Base-by-base conservation (phyloP, 2,888 invertebrate species). In the Eupithecia insigniata region DNA sequence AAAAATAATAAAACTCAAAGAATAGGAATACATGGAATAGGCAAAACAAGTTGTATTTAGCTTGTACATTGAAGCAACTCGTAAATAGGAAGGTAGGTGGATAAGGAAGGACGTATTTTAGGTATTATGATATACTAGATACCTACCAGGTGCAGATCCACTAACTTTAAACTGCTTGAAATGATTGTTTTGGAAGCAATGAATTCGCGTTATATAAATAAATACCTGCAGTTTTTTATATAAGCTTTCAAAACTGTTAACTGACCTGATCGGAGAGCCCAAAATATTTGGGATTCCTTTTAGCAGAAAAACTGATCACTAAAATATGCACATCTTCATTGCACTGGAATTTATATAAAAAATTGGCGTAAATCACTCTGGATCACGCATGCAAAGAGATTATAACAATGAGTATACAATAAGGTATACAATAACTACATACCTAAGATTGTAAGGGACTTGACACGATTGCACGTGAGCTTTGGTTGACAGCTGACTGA, bases 301-400 rank as follows among this genome's bases (percentile, higher is more conserved):
- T 8, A 22, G 22, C 12, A 51, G 51, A 12, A 51, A 51, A 51
- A 12, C 51, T 22, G 51, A 22, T 51, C 51, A 51, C 51, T 22
- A 10, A 51, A 51, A 51, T 22, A 51, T 14, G 55, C 22, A 51
- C 26, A 55, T 55, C 22, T 55, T 55, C 12, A 26, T 55, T 55
- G 26, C 22, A 55, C 55, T 14, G 14, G 26, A 55, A 55, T 55
- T 55, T 55, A 55, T 14, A 39, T n/a, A 39, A n/a, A 46, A 51
- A 26, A n/a, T n/a, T 55, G 51, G 55, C 26, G 26, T 55, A 55
- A 55, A 26, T 55, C 55, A 55, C 55, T 51, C 55, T 55, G 26
- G 14, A 55, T 26, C 14, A 55, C 55, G 55, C 22, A 55, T 26
- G 55, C 55, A 55, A 55, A 26, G 55, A 55, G 55, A 55, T n/a